These are phyloP conservation scores for Chrysochloris asiatica DNA, from an alignment of 2,113 vertebrate species.

Conservation along the genomic window DNA sequence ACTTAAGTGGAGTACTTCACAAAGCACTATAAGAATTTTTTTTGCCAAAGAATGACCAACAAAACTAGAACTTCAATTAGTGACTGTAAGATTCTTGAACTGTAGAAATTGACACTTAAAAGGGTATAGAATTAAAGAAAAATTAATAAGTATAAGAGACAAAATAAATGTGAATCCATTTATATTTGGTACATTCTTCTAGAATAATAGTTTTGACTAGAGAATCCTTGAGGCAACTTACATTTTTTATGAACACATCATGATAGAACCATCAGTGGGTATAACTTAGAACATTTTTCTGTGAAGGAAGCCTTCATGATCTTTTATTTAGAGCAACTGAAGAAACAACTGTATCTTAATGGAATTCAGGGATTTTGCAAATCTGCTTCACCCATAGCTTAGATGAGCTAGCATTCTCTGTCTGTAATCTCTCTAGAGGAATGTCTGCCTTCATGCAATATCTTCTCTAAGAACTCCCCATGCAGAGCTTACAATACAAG, in stretches of 20 bases:
- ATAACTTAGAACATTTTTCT: neutral
- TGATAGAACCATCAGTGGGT: neutral
- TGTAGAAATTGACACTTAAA: neutral
- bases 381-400: neutral
- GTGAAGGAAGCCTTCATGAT: neutral
- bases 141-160: neutral
- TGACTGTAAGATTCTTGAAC: neutral
- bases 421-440: neutral
- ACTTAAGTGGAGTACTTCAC: neutral
- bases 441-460: accelerated
- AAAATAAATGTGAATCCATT: neutral
- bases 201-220: neutral
- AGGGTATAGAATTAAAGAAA: slow-evolving; percentile 15
- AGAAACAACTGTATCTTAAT: neutral
- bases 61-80: slow-evolving; percentile 20
- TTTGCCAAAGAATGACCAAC: slow-evolving; percentile 50
- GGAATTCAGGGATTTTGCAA: neutral
- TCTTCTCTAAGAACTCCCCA: neutral
- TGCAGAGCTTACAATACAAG: neutral
- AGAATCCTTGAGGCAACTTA: neutral
- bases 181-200: neutral
- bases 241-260: neutral
- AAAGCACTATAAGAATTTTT: slow-evolving; percentile 1
- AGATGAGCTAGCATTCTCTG: neutral
- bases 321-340: neutral